Base-by-base conservation (phyloP, 2,797 vertebrate species). In the Caiman crocodilus region DNA sequence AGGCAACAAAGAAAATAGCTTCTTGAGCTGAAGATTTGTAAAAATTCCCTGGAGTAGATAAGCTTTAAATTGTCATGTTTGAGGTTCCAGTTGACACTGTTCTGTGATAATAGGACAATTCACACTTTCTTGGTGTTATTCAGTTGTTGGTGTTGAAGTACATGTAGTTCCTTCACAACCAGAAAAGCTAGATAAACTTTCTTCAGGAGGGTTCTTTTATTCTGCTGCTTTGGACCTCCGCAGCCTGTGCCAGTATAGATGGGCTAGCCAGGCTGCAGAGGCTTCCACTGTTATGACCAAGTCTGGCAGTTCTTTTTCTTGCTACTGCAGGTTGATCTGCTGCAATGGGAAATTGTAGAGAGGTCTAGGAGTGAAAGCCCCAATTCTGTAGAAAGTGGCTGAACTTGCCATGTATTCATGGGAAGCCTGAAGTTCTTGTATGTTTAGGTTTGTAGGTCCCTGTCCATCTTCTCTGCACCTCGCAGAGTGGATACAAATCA, bases 111-210 rank as follows among this genome's bases (percentile, higher is more conserved):
- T 94, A 92, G 94, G 91, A 83, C 91, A 87, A 69, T 95, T 94
- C 23, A 92, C 76, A 50, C 82, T 95, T 97, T 42, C n/a, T 96
- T 94, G 94, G 87, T 96, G 88, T 92, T 94, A 71, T 96, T 93
- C 95, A 94, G 73, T 3, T 90, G 84, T 86, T 88, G 88, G 69
- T 9, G 80, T 76, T 85, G 81, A 93, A 77, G 90, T 90, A 79
- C 69, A 14, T 50, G 42, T 50, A 50, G 73, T 81, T 17, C 16
- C 15, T 79, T 76, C 64, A 74, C 2, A 63, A 32, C 76, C 93
- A 78, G 71, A 63, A 87, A 89, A 87, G 83, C 92, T 85, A 87
- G 81, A 82, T 55, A 50, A 82, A 78, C 61, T 84, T 85, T 55
- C 87, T 60, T 76, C 87, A 50, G 63, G 32, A 25, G 21, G 93